Evolutionary conservation across 2,113 vertebrate species (phyloP).

Genomic region (Brachyhypopomus occidentalis): DNA sequence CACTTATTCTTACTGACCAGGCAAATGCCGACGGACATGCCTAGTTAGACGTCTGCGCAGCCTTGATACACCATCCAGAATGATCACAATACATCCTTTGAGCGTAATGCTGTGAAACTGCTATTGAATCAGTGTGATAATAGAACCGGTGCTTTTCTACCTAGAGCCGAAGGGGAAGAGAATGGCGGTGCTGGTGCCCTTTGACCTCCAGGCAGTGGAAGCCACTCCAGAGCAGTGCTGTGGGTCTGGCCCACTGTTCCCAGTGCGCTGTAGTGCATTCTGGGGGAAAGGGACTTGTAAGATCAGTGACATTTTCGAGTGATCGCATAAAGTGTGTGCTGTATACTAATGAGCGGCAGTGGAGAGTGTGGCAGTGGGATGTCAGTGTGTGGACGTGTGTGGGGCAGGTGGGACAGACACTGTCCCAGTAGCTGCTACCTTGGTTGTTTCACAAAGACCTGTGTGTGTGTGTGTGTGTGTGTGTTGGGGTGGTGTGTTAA

Average conservation of each 20-base stretch:
- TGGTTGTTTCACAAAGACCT: background rate
- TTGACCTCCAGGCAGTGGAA: background rate
- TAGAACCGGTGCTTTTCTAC: slow-evolving; percentile 17
- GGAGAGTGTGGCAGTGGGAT: background rate
- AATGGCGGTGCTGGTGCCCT: background rate
- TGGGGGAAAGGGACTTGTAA: background rate
- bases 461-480: slow-evolving; percentile 9
- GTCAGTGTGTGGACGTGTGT: slow-evolving; percentile 26
- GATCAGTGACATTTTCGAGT: too few species aligned
- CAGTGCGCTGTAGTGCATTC: background rate
- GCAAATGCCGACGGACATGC: slow-evolving; percentile 59
- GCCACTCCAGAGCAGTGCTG: background rate
- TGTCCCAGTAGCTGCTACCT: slow-evolving; percentile 5
- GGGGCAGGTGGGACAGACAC: slow-evolving; percentile 14
- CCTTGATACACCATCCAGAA: slow-evolving; percentile 40
- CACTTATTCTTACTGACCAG: slow-evolving; percentile 72
- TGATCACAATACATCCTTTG: slow-evolving; percentile 40
- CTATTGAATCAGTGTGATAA: slow-evolving; percentile 34
- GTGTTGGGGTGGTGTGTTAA: slow-evolving; percentile 6
- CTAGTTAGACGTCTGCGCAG: slow-evolving; percentile 35
- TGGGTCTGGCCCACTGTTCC: too few species aligned
- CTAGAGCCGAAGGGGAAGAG: background rate
- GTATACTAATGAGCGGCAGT: slow-evolving; percentile 17
- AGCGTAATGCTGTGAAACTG: slow-evolving; percentile 46
- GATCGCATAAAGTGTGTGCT: too few species aligned